Evolutionary conservation across 2,113 vertebrate species (phyloP).

Genomic region (Dermatemys mawii): DNA sequence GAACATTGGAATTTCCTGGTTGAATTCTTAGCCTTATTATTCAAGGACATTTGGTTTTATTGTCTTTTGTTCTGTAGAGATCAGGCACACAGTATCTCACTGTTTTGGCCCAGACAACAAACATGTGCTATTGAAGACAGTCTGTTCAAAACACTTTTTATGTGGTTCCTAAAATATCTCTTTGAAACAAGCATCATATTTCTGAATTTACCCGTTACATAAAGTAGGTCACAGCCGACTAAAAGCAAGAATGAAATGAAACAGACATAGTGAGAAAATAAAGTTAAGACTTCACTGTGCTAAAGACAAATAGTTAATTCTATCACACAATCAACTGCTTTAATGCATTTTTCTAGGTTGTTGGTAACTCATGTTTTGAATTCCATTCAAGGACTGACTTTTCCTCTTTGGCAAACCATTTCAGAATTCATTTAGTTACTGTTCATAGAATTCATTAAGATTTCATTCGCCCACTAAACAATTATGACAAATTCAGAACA

Average conservation of each 20-base stretch:
- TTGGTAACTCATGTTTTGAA: not conserved
- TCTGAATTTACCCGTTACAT: not conserved
- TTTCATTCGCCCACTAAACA: not conserved
- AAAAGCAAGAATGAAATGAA: not conserved
- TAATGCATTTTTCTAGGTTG: not conserved
- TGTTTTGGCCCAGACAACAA: not conserved
- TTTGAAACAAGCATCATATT: not conserved
- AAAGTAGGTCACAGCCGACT: not conserved
- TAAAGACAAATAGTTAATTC: not conserved
- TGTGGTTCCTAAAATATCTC: not conserved
- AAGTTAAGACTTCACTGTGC: not conserved
- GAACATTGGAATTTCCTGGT: not conserved
- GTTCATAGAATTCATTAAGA: not conserved
- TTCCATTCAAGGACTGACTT: not conserved
- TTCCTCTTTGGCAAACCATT: not conserved
- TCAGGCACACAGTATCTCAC: not conserved
- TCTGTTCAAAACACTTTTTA: not conserved
- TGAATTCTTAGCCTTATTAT: not conserved
- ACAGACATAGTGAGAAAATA: not conserved
- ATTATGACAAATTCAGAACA: not conserved
- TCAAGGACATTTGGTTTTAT: not conserved
- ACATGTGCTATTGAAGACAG: not conserved
- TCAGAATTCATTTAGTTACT: not conserved
- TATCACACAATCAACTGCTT: not conserved
- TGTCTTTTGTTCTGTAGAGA: not conserved